phyloP scores from a whole-genome alignment of 2,797 vertebrate species.

The Rhinichthys osculus region DNA sequence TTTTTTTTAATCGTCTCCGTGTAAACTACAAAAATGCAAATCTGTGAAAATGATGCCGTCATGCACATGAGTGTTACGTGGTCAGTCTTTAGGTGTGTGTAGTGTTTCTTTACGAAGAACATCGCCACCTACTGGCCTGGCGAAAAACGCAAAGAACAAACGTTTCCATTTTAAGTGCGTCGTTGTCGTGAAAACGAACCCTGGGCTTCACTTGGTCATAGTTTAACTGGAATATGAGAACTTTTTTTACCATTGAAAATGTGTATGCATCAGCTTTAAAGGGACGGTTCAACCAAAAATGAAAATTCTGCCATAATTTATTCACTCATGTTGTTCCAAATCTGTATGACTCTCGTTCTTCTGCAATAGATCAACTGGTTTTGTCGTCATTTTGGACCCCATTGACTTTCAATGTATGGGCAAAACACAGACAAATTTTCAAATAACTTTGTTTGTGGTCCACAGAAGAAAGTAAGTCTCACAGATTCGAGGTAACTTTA shows the following conservation, averaged over 20 bases:
- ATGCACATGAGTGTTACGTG: too few relatives aligned
- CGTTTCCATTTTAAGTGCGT: not conserved
- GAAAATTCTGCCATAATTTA: not conserved
- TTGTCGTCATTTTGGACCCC: not conserved
- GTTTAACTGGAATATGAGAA: not conserved
- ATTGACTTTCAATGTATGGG: not conserved
- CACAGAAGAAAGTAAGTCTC: too few relatives aligned
- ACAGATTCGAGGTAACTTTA: too few relatives aligned
- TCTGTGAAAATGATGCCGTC: too few relatives aligned
- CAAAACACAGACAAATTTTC: too few relatives aligned
- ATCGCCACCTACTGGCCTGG: too few relatives aligned
- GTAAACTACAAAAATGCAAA: too few relatives aligned
- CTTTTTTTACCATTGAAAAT: not conserved
- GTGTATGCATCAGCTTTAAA: not conserved
- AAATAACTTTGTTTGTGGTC: too few relatives aligned
- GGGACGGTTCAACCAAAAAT: not conserved
- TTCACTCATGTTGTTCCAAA: not conserved
- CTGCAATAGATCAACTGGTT: not conserved
- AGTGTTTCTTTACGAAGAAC: too few relatives aligned
- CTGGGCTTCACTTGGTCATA: not conserved
- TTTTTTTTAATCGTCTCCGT: not conserved
- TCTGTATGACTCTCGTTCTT: not conserved
- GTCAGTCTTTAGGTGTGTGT: too few relatives aligned
- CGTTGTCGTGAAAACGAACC: too few relatives aligned
- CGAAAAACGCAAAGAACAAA: not conserved